A percentile compares a stretch with the other conserved stretches of the same genome.
Conservation (phyloP, 2,888 invertebrate species). For the Polyploca ridens region DNA sequence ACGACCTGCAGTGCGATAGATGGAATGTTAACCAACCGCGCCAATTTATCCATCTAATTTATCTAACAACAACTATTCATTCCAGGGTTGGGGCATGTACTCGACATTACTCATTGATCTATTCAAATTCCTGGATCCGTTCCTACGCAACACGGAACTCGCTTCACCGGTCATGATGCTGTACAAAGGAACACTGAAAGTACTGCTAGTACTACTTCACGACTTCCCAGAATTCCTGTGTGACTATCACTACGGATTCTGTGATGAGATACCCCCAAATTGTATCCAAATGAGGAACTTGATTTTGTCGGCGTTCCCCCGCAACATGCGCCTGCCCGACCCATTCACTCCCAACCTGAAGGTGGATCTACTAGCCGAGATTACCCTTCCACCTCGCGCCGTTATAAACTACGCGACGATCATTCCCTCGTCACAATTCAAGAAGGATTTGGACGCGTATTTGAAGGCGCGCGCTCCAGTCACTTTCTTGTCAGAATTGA, state of each 20-base stretch:
- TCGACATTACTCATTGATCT: constrained; percentile 97
- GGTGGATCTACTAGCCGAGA: constrained; percentile 95
- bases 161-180: constrained; percentile 96
- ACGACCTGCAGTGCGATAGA: too few relatives aligned
- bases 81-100: constrained; percentile 97
- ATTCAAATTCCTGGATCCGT: constrained; percentile 98
- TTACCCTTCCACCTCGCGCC: constrained; percentile 94
- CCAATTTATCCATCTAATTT: too few relatives aligned
- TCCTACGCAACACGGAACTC: constrained; percentile 97
- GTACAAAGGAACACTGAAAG: constrained; percentile 98
- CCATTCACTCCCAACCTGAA: constrained; percentile 99
- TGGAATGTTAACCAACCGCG: too few relatives aligned
- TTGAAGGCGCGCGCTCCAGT: constrained; percentile 97
- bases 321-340: constrained; percentile 99
- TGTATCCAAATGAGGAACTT: constrained; percentile 99
- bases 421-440: constrained; percentile 95
- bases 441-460: constrained; percentile 98
- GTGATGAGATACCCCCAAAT: constrained; percentile 99
- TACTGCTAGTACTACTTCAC: constrained; percentile 97
- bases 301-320: constrained; percentile 98
- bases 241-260: constrained; percentile 99
- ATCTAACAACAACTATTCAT: constrained; percentile 23
- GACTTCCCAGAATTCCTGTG: constrained; percentile 99
- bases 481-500: constrained; percentile 96
- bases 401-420: constrained; percentile 94